Percentiles rank a stretch among this genome's conserved stretches.
Conservation (phyloP, 2,797 vertebrate species). For the Rhabdophis nuchalis region DNA sequence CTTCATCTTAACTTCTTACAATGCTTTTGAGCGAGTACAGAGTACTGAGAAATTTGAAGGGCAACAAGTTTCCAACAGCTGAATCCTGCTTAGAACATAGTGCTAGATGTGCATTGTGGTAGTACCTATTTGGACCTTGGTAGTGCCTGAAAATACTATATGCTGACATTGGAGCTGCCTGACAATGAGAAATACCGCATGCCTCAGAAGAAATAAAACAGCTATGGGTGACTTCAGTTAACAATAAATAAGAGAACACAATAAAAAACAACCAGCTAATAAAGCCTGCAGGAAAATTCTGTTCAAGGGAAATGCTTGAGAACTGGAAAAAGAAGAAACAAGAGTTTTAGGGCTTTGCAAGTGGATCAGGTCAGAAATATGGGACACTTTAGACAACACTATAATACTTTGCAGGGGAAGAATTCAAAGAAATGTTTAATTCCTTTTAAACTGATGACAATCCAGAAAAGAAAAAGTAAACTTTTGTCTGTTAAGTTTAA, state of each 20-base stretch:
- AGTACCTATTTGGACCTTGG: neutral
- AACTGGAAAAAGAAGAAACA: neutral
- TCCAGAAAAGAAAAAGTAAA: neutral
- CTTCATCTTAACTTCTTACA: neutral
- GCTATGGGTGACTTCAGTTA: neutral
- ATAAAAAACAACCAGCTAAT: neutral
- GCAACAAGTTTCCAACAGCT: neutral
- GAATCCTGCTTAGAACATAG: neutral
- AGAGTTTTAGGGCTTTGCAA: neutral
- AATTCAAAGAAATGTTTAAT: neutral
- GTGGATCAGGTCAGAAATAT: neutral
- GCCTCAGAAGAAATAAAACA: neutral
- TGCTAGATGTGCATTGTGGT: neutral
- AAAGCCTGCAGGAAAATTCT: neutral
- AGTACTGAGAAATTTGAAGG: neutral
- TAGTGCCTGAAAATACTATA: neutral
- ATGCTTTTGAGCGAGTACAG: neutral
- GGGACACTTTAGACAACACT: neutral
- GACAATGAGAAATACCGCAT: neutral
- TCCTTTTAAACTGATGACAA: neutral
- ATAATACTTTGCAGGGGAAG: neutral
- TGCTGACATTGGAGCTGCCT: neutral
- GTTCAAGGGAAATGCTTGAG: neutral
- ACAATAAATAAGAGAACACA: neutral
- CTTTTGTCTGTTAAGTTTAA: neutral